Conservation (phyloP, 2,797 vertebrate genomes). For the Manis crassicaudata region DNA sequence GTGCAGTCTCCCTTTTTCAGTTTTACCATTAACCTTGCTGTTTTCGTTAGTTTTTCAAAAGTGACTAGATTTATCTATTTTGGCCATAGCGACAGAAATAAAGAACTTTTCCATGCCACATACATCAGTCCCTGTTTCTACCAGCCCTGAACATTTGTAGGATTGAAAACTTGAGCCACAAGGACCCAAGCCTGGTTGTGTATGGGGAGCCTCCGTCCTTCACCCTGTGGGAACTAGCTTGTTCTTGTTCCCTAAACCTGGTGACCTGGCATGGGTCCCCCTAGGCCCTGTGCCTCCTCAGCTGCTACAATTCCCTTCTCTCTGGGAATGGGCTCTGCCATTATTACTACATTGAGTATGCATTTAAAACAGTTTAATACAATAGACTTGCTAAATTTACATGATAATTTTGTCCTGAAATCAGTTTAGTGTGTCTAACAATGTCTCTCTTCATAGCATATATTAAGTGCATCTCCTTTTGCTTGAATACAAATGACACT, state of each 20-base stretch:
- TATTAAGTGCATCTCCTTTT: neutral
- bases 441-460: neutral
- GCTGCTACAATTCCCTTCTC: neutral
- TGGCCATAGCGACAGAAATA: neutral
- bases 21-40: neutral
- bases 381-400: neutral
- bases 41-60: neutral
- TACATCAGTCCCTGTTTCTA: neutral
- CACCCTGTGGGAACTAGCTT: neutral
- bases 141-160: fast-evolving
- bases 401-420: neutral
- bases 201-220: neutral
- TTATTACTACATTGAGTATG: neutral
- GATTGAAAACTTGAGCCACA: neutral
- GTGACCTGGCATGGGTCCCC: neutral
- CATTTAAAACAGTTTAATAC: neutral
- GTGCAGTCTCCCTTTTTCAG: neutral
- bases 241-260: neutral
- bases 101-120: neutral
- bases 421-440: neutral
- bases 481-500: neutral
- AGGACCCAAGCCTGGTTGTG: neutral
- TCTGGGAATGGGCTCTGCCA: neutral
- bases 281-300: neutral
- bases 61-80: neutral